These are phyloP conservation scores for Ranitomeya variabilis DNA, from an alignment of 2,113 vertebrate species.

Conservation along the genomic window DNA sequence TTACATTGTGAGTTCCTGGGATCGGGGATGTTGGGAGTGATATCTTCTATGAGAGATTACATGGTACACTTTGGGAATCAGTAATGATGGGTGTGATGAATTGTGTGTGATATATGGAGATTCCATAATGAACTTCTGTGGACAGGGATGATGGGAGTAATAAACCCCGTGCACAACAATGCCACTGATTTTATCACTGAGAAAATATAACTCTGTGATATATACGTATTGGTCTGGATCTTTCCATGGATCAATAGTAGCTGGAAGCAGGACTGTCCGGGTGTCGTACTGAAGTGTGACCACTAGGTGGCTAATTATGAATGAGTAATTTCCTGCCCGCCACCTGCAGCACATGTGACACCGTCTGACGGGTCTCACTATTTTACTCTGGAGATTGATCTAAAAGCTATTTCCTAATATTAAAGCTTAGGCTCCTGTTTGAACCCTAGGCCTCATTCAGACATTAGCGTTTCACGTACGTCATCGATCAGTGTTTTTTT, in stretches of 20 bases:
- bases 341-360: not conserved
- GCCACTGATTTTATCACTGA: too few species aligned
- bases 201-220: too few species aligned
- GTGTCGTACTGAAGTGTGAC: not conserved
- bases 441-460: too few species aligned
- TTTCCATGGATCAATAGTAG: not conserved
- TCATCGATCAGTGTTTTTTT: too few species aligned
- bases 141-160: not conserved
- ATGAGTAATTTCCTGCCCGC: too few species aligned
- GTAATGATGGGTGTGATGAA: not conserved
- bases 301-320: not conserved
- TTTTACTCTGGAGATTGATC: too few species aligned
- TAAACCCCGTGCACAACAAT: not conserved
- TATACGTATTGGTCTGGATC: too few species aligned
- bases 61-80: not conserved
- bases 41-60: not conserved
- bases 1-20: not conserved
- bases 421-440: too few species aligned
- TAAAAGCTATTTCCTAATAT: too few species aligned
- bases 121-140: not conserved
- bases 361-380: too few species aligned
- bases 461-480: too few species aligned
- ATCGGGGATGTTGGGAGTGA: not conserved
- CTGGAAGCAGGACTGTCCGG: not conserved
- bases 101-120: not conserved